phyloP scores from a whole-genome alignment of 2,797 vertebrate species.

The Poeciliopsis paucimaculata region DNA sequence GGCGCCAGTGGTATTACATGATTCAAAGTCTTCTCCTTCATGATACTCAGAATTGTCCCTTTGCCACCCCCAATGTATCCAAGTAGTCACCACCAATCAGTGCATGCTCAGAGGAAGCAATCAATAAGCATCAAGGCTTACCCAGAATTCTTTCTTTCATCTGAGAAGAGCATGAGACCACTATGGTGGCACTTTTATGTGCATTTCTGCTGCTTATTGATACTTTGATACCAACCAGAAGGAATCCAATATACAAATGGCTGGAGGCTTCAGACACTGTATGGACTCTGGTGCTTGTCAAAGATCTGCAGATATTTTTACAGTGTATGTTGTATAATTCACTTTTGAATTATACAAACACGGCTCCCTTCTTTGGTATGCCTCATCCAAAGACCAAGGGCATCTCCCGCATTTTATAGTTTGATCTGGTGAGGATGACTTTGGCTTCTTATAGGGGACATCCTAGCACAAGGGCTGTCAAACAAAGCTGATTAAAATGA shows the following conservation, averaged over 20 bases:
- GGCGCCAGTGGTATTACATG: background rate
- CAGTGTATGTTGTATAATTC: background rate
- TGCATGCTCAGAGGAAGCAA: background rate
- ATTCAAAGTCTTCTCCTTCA: background rate
- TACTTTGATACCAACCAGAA: background rate
- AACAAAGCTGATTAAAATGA: background rate
- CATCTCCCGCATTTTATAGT: background rate
- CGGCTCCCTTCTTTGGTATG: background rate
- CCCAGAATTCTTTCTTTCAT: background rate
- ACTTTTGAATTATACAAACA: background rate
- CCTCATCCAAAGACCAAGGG: background rate
- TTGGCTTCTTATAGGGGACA: background rate
- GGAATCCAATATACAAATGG: background rate
- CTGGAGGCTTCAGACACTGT: background rate
- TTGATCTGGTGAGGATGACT: background rate
- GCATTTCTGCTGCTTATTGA: background rate
- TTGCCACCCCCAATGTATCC: background rate
- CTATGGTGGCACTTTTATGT: background rate
- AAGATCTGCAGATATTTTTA: background rate
- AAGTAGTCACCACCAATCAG: background rate
- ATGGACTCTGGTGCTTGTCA: background rate
- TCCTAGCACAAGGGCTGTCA: background rate
- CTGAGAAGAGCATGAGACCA: background rate
- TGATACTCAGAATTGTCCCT: background rate
- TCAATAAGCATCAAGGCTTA: background rate